Conservation (phyloP, 2,797 vertebrate genomes). For the Xyrichtys novacula region DNA sequence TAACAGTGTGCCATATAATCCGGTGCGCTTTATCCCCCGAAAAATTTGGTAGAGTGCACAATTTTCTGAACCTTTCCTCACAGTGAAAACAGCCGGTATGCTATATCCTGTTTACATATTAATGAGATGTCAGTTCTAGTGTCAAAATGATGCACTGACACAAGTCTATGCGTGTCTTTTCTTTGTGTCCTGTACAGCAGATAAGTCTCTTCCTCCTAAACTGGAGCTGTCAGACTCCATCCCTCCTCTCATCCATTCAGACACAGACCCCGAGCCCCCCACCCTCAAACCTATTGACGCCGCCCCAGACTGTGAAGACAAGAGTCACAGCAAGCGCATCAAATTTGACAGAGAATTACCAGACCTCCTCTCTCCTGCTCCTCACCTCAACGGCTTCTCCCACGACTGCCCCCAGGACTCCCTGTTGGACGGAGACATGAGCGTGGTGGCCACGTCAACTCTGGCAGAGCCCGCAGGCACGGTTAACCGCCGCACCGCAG, state of each 20-base stretch:
- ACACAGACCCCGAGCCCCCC: conserved; percentile 93
- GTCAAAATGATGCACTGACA: background rate
- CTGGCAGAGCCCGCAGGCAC: conserved; percentile 90
- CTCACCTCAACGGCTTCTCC: conserved; percentile 86
- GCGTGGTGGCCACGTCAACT: conserved; percentile 90
- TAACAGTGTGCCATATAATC: too few species aligned
- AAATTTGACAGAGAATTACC: conserved; percentile 88
- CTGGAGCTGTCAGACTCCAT: conserved; percentile 96
- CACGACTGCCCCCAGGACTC: conserved; percentile 81
- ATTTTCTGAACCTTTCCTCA: background rate
- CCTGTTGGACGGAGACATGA: conserved; percentile 88
- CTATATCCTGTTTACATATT: too few species aligned
- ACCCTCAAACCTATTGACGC: conserved; percentile 95
- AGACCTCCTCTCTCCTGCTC: conserved; percentile 77
- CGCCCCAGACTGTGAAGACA: conserved; percentile 88
- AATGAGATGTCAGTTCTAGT: too few species aligned
- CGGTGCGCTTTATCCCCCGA: too few species aligned
- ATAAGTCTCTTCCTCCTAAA: conserved; percentile 97
- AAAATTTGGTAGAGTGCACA: background rate
- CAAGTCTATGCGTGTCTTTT: background rate
- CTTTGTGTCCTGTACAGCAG: conserved; percentile 80
- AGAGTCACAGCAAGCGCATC: conserved; percentile 79
- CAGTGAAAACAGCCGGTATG: conserved; percentile 3
- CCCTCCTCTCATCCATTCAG: conserved; percentile 92
- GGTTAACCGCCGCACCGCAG: conserved; percentile 92